Base-by-base conservation (phyloP, 1,140 invertebrate species). In the Phortica variegata region DNA sequence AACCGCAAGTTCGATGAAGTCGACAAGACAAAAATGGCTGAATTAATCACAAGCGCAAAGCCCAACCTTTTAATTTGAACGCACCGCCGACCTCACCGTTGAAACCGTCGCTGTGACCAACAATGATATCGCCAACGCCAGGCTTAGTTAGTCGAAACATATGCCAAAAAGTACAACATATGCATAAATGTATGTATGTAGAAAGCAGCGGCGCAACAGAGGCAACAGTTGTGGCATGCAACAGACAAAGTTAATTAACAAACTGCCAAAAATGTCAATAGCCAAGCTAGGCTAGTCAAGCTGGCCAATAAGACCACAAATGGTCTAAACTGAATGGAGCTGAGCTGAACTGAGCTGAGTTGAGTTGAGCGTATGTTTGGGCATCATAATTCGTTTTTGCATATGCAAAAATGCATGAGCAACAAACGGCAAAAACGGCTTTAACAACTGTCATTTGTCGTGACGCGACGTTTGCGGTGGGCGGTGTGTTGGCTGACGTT, bases 241-340 rank as follows among this genome's bases (percentile, higher is more conserved):
- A 60, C 54, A 43, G 40, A 49, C 56, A 60, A 69, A 69, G 65
- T 69, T 69, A 69, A 69, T 69, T 69, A 69, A 69, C 65, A 65
- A 69, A 69, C 65, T 69, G 65, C 65, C 65, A 69, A 69, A 70
- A 69, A 65, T 65, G 65, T 69, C 65, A 65, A 65, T 65, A 52
- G 55, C 56, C 34, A 42, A 26, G 52, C 44, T 58, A 42, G 49
- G 43, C 43, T 40, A 44, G 37, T 54, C n/a, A n/a, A n/a, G n/a
- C n/a, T n/a, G n/a, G n/a, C n/a, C 23, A 26, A 26, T 26, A 26
- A 26, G 23, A 26, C 23, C 10, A 10, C 23, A 26, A 26, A 5
- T 57, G 54, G 47, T 32, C 51, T 21, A 46, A 39, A 13, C 49
- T 17, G 31, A 34, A 43, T 20, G 52, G 40, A 40, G 16, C 12